A percentile compares a stretch with the other conserved stretches of the same genome.
Conservation (phyloP, 2,888 invertebrate genomes). For the Atrina japonica region DNA sequence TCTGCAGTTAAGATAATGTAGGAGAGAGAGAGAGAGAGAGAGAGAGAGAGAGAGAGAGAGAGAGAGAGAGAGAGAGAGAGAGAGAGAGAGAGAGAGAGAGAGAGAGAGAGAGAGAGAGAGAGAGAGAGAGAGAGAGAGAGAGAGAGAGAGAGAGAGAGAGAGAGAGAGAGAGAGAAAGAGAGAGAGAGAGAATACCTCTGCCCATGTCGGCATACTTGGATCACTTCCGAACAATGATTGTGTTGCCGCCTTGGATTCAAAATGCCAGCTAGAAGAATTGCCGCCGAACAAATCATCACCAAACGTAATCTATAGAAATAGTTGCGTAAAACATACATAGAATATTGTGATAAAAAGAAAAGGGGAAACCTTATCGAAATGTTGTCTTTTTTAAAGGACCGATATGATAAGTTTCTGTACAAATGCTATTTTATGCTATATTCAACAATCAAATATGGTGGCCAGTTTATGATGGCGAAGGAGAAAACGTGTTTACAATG, state of each 20-base stretch:
- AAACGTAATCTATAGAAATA: slow-evolving; percentile 3
- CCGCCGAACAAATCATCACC: slow-evolving; percentile 8
- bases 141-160: no score
- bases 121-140: slow-evolving; percentile 21
- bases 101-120: slow-evolving; percentile 30
- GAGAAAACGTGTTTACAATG: no score
- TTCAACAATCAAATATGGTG: no score
- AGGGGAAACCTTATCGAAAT: no score
- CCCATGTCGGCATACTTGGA: slow-evolving; percentile 6
- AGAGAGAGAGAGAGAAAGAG: no score
- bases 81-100: slow-evolving; percentile 36
- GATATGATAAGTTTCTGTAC: no score
- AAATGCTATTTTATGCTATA: no score
- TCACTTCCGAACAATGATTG: neutral
- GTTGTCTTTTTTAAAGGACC: no score
- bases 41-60: slow-evolving; percentile 17
- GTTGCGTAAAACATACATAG: neutral
- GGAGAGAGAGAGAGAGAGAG: slow-evolving; percentile 34
- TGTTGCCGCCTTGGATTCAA: slow-evolving; percentile 5
- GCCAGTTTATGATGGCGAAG: no score
- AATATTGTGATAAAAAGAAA: no score
- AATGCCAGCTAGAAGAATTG: slow-evolving; percentile 7
- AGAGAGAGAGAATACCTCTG: slow-evolving; percentile 14
- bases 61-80: slow-evolving; percentile 5
- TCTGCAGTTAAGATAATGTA: no score